These are phyloP conservation scores for Mallateleia sp. DNA, from an alignment of 2,888 invertebrate genomes.

Conservation along the genomic window DNA sequence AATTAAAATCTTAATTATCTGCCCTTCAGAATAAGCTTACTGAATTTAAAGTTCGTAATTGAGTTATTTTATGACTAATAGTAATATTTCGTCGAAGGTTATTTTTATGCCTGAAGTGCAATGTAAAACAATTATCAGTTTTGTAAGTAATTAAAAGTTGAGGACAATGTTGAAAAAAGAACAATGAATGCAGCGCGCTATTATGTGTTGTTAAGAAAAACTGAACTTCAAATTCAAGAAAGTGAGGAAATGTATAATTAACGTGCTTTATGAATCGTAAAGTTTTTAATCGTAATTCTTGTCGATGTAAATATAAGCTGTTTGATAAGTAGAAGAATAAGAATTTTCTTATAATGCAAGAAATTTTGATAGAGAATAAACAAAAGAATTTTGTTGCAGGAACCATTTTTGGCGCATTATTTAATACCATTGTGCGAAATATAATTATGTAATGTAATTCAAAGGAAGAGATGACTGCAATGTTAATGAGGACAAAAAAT, in stretches of 20 bases:
- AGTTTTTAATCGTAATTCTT: constrained; percentile 1
- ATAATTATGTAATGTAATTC: not conserved
- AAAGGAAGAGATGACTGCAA: not conserved
- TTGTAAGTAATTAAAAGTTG: not conserved
- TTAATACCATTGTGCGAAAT: not conserved
- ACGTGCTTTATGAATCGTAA: constrained; percentile 1
- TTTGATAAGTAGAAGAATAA: not conserved
- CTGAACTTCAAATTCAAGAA: not conserved
- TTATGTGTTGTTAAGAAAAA: constrained; percentile 4
- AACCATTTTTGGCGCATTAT: not conserved
- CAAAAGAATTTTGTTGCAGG: not conserved
- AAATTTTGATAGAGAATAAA: too few relatives aligned
- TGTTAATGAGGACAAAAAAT: not conserved
- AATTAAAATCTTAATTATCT: too few relatives aligned
- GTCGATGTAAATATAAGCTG: not conserved
- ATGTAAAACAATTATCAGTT: not conserved
- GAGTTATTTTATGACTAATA: not conserved
- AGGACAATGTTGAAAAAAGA: not conserved
- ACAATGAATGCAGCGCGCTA: not conserved
- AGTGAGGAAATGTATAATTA: constrained; percentile 23
- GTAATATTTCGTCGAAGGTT: not conserved
- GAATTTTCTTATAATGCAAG: too few relatives aligned
- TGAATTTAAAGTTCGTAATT: not conserved
- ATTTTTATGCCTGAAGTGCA: not conserved
- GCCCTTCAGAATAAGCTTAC: too few relatives aligned